These are phyloP conservation scores for Ophion costatus DNA, from an alignment of 2,888 invertebrate genomes.

Conservation along the genomic window DNA sequence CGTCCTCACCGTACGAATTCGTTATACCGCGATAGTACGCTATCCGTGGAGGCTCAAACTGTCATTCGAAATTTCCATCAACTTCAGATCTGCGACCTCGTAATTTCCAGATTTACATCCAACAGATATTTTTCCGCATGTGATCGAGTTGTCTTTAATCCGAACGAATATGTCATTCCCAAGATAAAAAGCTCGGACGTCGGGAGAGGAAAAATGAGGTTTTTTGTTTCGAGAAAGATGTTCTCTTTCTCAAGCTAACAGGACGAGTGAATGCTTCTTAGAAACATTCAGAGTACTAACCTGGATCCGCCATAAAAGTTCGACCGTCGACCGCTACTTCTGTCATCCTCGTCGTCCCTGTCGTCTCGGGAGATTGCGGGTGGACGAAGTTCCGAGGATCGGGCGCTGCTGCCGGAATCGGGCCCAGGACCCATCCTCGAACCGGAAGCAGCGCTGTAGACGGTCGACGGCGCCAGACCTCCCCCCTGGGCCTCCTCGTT, in stretches of 20 bases:
- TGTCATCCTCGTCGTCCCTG: conserved; percentile 86
- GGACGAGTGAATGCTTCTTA: background rate
- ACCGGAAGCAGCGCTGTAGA: conserved; percentile 78
- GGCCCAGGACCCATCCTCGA: conserved; percentile 82
- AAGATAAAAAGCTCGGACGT: conserved; percentile 13
- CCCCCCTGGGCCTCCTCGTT: conserved; percentile 81
- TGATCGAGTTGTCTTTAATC: conserved; percentile 11
- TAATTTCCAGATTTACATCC: conserved; percentile 12
- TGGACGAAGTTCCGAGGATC: conserved; percentile 84
- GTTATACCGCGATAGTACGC: too few relatives aligned
- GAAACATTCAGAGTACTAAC: conserved; percentile 72
- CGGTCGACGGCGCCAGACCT: conserved; percentile 78
- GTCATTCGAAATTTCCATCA: conserved; percentile 35
- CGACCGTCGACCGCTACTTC: conserved; percentile 79
- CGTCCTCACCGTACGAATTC: background rate
- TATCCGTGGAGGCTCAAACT: conserved; percentile 11
- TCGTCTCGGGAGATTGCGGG: conserved; percentile 89
- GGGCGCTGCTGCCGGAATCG: conserved; percentile 82
- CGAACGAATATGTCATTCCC: background rate
- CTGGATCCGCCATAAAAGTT: conserved; percentile 80
- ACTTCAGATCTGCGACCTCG: background rate
- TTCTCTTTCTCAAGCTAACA: background rate
- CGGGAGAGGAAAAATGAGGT: conserved; percentile 2
- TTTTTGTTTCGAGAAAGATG: background rate
- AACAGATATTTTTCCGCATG: conserved; percentile 1